Base-by-base conservation (phyloP, 2,797 vertebrate species). In the Pseudotriccus pelzelni region DNA sequence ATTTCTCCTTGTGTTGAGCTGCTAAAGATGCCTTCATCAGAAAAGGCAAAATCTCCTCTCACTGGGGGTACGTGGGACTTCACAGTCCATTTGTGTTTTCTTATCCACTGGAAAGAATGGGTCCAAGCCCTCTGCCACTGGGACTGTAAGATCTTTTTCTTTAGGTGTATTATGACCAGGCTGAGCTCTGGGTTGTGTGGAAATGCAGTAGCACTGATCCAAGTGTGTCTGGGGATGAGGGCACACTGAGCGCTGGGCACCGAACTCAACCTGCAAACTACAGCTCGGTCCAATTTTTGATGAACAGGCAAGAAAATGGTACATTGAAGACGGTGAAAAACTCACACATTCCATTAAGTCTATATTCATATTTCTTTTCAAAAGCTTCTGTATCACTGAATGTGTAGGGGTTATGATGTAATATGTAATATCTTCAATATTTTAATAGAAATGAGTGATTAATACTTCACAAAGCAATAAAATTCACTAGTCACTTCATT, bases 171-270 rank as follows among this genome's bases (percentile, higher is more conserved):
- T 19, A 21, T 11, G 63, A 16, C 10, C 44, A 64, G 55, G 1
- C 17, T 75, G 73, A 81, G 25, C 39, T 84, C 28, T 81, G 59
- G n/a, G 5, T 15, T 55, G 27, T 52, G 19, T 53, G 44, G 21
- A 91, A 75, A 34, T 59, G 53, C 14, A 44, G 14, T 17, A 59
- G 28, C 15, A 24, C 47, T 44, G 43, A 59, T 36, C 13, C 3
- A 1, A 0, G 8, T 28, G 25, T 11, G n/a, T 41, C 4, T 34
- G 23, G 44, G 30, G 27, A 9, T 0, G 0, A 67, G 12, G 9
- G 2, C 24, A 30, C 23, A 9, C 32, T 46, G 76, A 49, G 39
- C 59, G 14, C 30, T 53, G 66, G 50, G 24, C 34, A 50, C 46
- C 43, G 36, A 24, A 22, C 27, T 79, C 34, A 17, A 21, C 13